Percentiles rank a stretch among this genome's conserved stretches.
These are phyloP conservation scores for Spinibarbus caldwelli DNA, from an alignment of 2,797 vertebrate genomes.

Conservation along the genomic window DNA sequence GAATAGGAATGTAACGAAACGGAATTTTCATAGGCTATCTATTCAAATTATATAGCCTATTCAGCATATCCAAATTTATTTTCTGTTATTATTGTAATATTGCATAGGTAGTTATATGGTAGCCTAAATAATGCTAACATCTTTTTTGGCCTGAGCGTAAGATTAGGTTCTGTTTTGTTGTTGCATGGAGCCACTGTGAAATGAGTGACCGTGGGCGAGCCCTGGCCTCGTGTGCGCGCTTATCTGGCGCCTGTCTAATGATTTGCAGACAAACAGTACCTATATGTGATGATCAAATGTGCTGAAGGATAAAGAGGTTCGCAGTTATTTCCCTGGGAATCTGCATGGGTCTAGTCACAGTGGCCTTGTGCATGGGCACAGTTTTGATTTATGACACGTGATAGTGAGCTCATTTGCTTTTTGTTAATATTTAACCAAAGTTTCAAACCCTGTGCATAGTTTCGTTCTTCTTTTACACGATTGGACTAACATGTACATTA, in stretches of 20 bases:
- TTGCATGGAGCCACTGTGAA: slow-evolving; percentile 34
- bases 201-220: slow-evolving; percentile 36
- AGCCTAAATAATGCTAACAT: background rate
- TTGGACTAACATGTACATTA: background rate
- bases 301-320: slow-evolving; percentile 67
- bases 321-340: slow-evolving; percentile 66
- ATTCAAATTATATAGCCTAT: background rate
- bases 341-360: slow-evolving; percentile 81
- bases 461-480: background rate
- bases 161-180: background rate
- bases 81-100: background rate
- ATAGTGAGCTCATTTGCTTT: slow-evolving; percentile 76
- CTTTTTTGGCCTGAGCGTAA: background rate
- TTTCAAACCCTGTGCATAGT: slow-evolving; percentile 44
- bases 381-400: slow-evolving; percentile 85
- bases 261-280: slow-evolving; percentile 59
- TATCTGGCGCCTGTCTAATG: slow-evolving; percentile 72
- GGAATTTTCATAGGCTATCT: background rate
- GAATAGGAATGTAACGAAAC: slow-evolving; percentile 3
- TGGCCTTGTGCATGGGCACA: slow-evolving; percentile 80
- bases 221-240: slow-evolving; percentile 63
- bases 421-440: slow-evolving; percentile 89
- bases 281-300: slow-evolving; percentile 57
- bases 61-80: background rate
- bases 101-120: background rate